Evolutionary conservation across 1,140 invertebrate species (phyloP).

Genomic region (Caenorhabditis elegans): WBcel235 BX284605.5:7185501-7186000

Average conservation of each 20-base stretch:
- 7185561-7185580: constrained; percentile 87
- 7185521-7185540: constrained; percentile 72
- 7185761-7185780: constrained; percentile 67
- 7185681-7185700: constrained; percentile 68
- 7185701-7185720: constrained; percentile 72
- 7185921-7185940: no score
- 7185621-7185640: constrained; percentile 86
- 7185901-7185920: no score
- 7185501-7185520: constrained; percentile 83
- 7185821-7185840: no score
- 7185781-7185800: background rate
- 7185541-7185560: constrained; percentile 82
- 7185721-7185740: constrained; percentile 79
- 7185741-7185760: constrained; percentile 76
- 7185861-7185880: no score
- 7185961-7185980: no score
- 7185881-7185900: no score
- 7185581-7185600: constrained; percentile 89
- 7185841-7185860: no score
- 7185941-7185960: no score
- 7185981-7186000: no score
- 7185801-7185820: constrained; percentile 47
- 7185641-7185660: constrained; percentile 82
- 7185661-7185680: constrained; percentile 78
- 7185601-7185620: constrained; percentile 95